phyloP scores from a whole-genome alignment of 1,140 invertebrate species.

The Halyomorpha halys region DNA sequence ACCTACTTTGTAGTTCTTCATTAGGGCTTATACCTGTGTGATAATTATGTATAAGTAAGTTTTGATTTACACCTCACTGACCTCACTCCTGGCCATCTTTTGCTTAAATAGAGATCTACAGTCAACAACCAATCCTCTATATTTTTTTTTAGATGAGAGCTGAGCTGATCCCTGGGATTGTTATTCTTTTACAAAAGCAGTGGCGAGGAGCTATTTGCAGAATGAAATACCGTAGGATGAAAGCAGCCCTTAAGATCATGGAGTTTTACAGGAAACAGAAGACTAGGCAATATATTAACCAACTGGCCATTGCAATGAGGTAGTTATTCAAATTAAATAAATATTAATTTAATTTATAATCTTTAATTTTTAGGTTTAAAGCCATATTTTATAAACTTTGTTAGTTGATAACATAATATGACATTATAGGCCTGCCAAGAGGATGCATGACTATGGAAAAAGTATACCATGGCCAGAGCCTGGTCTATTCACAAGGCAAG shows the following conservation, averaged over 20 bases:
- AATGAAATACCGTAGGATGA: conserved; percentile 68
- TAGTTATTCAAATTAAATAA: conserved; percentile 27
- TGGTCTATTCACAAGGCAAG: conserved; percentile 49
- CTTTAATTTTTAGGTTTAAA: neutral
- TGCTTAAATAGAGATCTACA: neutral
- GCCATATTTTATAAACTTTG: neutral
- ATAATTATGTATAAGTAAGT: no score
- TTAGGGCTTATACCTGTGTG: no score
- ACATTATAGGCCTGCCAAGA: conserved; percentile 40
- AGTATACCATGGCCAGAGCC: conserved; percentile 68
- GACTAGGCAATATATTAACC: conserved; percentile 62
- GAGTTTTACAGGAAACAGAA: conserved; percentile 77
- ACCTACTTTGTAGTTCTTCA: no score
- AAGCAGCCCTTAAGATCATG: conserved; percentile 72
- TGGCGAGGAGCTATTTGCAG: conserved; percentile 77
- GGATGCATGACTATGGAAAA: conserved; percentile 64
- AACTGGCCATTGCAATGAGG: conserved; percentile 54
- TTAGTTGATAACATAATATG: no score
- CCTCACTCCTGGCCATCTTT: no score
- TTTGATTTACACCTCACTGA: no score
- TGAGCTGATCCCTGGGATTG: conserved; percentile 76
- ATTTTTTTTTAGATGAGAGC: conserved; percentile 46
- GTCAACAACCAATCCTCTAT: neutral
- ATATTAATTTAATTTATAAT: no score
- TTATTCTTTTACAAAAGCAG: conserved; percentile 86